Evolutionary conservation across 2,113 vertebrate genomes (phyloP).

Genomic region (Pangasianodon hypophthalmus): DNA sequence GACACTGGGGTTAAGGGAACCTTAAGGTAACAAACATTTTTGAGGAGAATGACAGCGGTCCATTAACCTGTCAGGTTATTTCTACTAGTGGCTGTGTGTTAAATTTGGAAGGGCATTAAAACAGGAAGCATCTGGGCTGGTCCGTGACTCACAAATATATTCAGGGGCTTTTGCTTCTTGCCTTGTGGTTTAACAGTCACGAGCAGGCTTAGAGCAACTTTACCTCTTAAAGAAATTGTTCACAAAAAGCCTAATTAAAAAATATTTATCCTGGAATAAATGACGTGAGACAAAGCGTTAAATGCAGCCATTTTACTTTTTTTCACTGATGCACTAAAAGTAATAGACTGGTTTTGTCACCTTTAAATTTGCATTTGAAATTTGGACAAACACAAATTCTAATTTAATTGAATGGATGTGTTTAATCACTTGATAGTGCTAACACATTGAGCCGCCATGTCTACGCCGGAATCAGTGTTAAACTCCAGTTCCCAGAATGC

Average conservation of each 20-base stretch:
- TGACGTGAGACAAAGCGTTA: background rate
- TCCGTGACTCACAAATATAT: background rate
- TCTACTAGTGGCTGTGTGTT: background rate
- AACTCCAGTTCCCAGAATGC: too few relatives aligned
- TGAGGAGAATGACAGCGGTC: background rate
- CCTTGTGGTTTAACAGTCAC: background rate
- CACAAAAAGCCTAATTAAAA: background rate
- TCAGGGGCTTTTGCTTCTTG: background rate
- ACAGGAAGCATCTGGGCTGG: constrained; percentile 13
- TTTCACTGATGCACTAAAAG: background rate
- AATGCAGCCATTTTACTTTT: background rate
- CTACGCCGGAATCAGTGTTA: too few relatives aligned
- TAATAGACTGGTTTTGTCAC: background rate
- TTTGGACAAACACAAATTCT: too few relatives aligned
- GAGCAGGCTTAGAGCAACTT: background rate
- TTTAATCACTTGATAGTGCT: too few relatives aligned
- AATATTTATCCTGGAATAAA: background rate
- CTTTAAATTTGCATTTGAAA: background rate
- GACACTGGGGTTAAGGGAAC: background rate
- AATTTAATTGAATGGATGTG: too few relatives aligned
- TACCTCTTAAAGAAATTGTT: background rate
- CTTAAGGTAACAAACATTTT: background rate
- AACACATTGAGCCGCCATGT: too few relatives aligned
- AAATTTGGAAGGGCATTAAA: background rate
- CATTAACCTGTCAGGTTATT: background rate